These are phyloP conservation scores for Pemphigus obesinymphae DNA, from an alignment of 1,140 invertebrate species.

Conservation along the genomic window DNA sequence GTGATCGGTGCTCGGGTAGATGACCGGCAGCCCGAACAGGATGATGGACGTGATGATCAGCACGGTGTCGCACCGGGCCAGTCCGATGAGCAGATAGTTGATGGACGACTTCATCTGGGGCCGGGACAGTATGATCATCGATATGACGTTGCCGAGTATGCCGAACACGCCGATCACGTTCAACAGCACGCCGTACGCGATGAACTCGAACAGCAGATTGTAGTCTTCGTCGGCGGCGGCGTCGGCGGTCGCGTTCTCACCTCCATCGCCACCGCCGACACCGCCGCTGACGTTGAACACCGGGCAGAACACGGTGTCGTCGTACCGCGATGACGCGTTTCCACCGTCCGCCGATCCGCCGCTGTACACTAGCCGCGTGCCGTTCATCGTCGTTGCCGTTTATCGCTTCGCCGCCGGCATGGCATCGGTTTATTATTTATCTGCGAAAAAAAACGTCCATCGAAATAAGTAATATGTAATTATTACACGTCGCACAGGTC, in stretches of 20 bases:
- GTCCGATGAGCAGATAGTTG: slow-evolving; percentile 84
- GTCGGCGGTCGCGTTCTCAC: not conserved
- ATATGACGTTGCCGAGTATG: slow-evolving; percentile 81
- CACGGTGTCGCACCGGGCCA: slow-evolving; percentile 85
- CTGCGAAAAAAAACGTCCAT: not conserved
- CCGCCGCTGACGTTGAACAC: not conserved
- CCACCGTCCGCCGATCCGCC: not conserved
- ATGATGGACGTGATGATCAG: slow-evolving; percentile 81
- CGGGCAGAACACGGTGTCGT: not conserved
- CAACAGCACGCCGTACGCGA: slow-evolving; percentile 76
- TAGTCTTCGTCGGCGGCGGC: slow-evolving; percentile 42
- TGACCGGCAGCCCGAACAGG: slow-evolving; percentile 77
- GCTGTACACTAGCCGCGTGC: not conserved
- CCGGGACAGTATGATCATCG: slow-evolving; percentile 82
- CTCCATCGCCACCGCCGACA: not conserved
- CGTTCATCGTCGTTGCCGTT: not conserved
- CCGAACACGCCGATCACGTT: slow-evolving; percentile 78
- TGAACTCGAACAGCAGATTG: slow-evolving; percentile 66
- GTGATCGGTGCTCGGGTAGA: slow-evolving; percentile 69
- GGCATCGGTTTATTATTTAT: not conserved
- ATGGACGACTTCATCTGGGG: slow-evolving; percentile 92
- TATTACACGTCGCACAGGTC: no score
- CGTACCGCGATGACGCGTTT: not conserved
- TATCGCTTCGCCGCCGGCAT: no score
- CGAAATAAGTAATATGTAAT: no score